Evolutionary conservation across 2,113 vertebrate genomes (phyloP).

Genomic region (Eleginops maclovinus): DNA sequence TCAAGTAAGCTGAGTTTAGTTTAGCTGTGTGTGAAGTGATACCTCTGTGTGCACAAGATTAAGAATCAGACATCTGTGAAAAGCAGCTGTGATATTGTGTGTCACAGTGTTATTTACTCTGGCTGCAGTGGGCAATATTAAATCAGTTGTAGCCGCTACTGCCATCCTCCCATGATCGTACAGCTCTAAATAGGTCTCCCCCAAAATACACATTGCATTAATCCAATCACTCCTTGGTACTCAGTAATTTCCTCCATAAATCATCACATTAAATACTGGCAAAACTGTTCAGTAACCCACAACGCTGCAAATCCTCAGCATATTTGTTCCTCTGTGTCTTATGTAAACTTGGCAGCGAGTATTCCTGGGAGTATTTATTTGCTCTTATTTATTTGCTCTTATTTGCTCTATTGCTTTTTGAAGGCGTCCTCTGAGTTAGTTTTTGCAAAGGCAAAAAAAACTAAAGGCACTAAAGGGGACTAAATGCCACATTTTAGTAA

Average conservation of each 20-base stretch:
- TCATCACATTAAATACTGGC: not conserved
- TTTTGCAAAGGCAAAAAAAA: no score
- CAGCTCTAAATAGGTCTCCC: conserved; percentile 8
- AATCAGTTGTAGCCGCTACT: conserved; percentile 23
- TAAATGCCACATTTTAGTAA: conserved; percentile 32
- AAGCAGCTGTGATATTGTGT: not conserved
- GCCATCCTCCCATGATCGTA: conserved; percentile 12
- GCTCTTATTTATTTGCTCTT: conserved; percentile 2
- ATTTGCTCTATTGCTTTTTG: conserved; percentile 12
- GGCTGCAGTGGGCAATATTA: conserved; percentile 27
- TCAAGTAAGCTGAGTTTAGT: no score
- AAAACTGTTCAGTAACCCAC: not conserved
- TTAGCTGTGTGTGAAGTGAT: no score
- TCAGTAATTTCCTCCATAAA: conserved; percentile 12
- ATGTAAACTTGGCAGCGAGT: not conserved
- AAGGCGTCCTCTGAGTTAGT: conserved; percentile 11
- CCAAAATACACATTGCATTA: conserved; percentile 35
- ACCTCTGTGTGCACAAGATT: conserved; percentile 1
- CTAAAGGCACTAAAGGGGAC: not conserved
- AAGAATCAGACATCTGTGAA: conserved; percentile 8
- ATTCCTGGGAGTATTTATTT: conserved; percentile 11
- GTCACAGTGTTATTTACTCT: not conserved
- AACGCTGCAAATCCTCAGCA: conserved; percentile 3
- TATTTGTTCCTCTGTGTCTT: conserved; percentile 1
- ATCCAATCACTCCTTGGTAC: not conserved